Base-by-base conservation (phyloP, 1,140 invertebrate genomes). In the Vanessa tameamea region DNA sequence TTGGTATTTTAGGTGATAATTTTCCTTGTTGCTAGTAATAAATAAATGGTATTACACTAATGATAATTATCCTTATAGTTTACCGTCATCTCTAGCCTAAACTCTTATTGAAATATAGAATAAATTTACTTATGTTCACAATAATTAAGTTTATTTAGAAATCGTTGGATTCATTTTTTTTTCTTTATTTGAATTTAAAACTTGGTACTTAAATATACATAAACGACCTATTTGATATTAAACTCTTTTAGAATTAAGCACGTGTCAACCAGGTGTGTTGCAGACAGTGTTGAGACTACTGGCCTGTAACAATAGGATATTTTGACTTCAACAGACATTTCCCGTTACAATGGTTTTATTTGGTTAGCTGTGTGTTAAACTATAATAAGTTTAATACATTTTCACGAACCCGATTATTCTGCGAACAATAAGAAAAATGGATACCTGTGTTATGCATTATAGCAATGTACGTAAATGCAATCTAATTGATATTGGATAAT, bases 251-350 rank as follows among this genome's bases (percentile, higher is more conserved):
- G 9, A 47, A 47, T 55, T 43, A 37, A 77, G 79, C 83, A 85
- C 83, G 82, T 82, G 84, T 71, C 72, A 47, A 65, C 80, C 86
- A 87, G 85, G 85, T 86, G 87, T 86, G 73, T 61, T 67, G 53
- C 47, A 75, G 75, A 80, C 75, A 69, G 74, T 88, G 86, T 90
- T 88, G 81, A 78, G 88, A 81, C 85, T 88, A 78, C 76, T 63
- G 75, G 20, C 23, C 68, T 68, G 55, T 81, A 85, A 90, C 88
- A 90, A 90, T 89, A 73, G 78, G 67, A 70, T 90, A 84, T 90
- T 90, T 87, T 88, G 88, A 87, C 88, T 87, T 78, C 76, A 57
- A 65, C 77, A 77, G 78, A 82, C 78, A 84, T 59, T 37, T 16
- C 15, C 20, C n/a, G 53, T 55, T 6, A 79, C 64, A 68, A 73